These are phyloP conservation scores for Rhizomys pruinosus DNA, from an alignment of 2,113 vertebrate species.

Conservation along the genomic window DNA sequence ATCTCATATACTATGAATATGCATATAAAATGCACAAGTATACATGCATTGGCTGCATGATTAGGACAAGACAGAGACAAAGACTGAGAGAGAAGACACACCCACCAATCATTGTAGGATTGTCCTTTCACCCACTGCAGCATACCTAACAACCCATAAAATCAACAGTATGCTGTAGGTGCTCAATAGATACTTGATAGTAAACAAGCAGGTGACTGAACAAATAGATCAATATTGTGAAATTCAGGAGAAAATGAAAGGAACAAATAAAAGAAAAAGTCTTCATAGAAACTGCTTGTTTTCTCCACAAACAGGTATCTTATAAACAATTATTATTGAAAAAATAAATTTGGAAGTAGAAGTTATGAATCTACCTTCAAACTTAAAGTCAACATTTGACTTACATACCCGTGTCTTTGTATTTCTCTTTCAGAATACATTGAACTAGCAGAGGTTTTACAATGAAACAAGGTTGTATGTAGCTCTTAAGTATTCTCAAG, in stretches of 20 bases:
- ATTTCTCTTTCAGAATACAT: conserved; percentile 1
- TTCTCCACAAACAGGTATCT: not conserved
- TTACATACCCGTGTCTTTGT: not conserved
- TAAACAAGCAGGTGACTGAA: not conserved
- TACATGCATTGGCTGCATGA: too few species aligned
- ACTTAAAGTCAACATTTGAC: not conserved
- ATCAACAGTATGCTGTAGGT: not conserved
- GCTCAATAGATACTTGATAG: not conserved
- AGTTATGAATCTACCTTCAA: not conserved
- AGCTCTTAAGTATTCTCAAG: not conserved
- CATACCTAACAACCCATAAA: not conserved
- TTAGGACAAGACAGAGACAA: not conserved
- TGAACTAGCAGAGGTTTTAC: not conserved
- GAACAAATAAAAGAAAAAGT: not conserved
- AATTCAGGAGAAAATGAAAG: not conserved
- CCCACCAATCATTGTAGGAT: not conserved
- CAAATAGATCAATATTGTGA: not conserved
- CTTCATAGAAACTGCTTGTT: not conserved
- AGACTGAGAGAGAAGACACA: not conserved
- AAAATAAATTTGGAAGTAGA: not conserved
- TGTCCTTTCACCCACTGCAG: not conserved
- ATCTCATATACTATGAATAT: not conserved
- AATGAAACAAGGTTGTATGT: not conserved
- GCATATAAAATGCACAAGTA: not conserved
- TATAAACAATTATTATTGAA: not conserved